Base-by-base conservation (phyloP, 2,797 vertebrate genomes). In the Halcyon leucocephala region DNA sequence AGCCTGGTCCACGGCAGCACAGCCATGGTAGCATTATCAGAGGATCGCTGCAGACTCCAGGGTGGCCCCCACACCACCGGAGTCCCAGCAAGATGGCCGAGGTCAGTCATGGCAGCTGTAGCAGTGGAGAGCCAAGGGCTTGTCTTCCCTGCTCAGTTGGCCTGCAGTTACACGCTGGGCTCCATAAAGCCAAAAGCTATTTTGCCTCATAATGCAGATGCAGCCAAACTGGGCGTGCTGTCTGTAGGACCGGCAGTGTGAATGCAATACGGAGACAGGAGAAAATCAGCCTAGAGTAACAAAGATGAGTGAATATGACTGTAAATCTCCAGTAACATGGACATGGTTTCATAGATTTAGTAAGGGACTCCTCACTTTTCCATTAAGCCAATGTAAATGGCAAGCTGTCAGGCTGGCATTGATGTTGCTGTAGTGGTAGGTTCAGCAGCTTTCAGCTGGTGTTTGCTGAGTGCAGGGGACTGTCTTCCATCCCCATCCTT, bases 191-290 rank as follows among this genome's bases (percentile, higher is more conserved):
- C 76, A 35, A 49, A 65, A 76, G 33, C 20, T 70, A 0, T 76
- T 84, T 39, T 61, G 46, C 6, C 6, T 39, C 15, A 2, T 70
- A 9, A 39, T 10, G 39, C 26, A 46, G 49, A n/a, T 55, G 29
- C 9, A 41, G 6, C 41, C 19, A 19, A 58, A 39, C 26, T 54
- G 31, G 29, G 26, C 41, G 0, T 52, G 48, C 51, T 28, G 0
- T 37, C 54, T 62, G 48, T n/a, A 39, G 74, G 67, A n/a, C 58
- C n/a, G 25, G 72, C 39, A 5, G 35, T 4, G 12, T 69, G 25
- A 44, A 21, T 33, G 14, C 2, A 8, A 4, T 35, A 22, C 8
- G 46, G 57, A 80, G 66, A 41, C 39, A 67, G 82, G 37, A 74
- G 62, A 42, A 82, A 29, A 78, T 71, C 66, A 74, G 17, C 61